phyloP scores from a whole-genome alignment of 2,797 vertebrate species.

The Lagocephalus sceleratus region DNA sequence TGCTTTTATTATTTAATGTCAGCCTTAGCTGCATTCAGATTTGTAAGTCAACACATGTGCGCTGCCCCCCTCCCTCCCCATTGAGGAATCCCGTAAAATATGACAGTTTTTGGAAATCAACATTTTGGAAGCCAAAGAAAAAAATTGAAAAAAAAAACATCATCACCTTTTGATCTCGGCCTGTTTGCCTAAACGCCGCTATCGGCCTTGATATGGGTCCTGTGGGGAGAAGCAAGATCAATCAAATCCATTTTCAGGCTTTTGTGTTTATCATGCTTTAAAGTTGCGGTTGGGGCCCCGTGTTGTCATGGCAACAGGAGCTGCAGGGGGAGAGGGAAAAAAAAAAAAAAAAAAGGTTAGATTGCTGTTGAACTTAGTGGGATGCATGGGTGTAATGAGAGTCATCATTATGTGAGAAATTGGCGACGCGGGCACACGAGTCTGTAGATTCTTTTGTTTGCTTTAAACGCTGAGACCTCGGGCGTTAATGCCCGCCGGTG shows the following conservation, averaged over 20 bases:
- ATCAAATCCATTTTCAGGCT: conserved; percentile 75
- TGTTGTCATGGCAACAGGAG: conserved; percentile 80
- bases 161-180: conserved; percentile 48
- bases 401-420: conserved; percentile 66
- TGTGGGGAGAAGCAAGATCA: conserved; percentile 55
- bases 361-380: conserved; percentile 68
- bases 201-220: conserved; percentile 47
- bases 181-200: conserved; percentile 43
- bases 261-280: conserved; percentile 67
- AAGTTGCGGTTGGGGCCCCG: conserved; percentile 63
- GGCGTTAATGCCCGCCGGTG: conserved; percentile 38
- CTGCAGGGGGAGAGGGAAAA: conserved; percentile 18
- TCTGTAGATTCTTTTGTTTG: conserved; percentile 46
- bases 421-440: conserved; percentile 27
- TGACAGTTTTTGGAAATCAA: neutral
- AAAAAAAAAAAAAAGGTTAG: conserved; percentile 64
- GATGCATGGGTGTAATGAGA: conserved; percentile 63
- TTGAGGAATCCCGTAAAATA: neutral
- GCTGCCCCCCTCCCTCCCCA: neutral
- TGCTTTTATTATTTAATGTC: no score
- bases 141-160: conserved; percentile 22
- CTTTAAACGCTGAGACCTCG: conserved; percentile 40
- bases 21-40: no score
- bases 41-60: neutral
- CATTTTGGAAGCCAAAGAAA: no score